phyloP scores from a whole-genome alignment of 2,113 vertebrate genomes.

The Cynoglossus semilaevis region DNA sequence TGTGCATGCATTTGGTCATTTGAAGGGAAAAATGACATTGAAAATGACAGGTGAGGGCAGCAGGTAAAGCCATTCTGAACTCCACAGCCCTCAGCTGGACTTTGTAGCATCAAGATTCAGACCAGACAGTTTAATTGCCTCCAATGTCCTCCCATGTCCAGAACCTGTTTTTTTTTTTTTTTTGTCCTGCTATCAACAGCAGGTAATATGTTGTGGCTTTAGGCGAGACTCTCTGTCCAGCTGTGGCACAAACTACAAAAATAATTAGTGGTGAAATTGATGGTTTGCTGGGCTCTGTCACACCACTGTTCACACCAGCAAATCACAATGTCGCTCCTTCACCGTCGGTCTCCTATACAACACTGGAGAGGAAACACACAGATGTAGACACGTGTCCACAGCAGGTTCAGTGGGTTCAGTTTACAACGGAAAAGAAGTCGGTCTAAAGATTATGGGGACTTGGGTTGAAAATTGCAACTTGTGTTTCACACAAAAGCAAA shows the following conservation, averaged over 20 bases:
- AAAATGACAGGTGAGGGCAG: no score
- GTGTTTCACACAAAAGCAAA: no score
- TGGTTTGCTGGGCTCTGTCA: slow-evolving; percentile 56
- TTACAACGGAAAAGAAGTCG: no score
- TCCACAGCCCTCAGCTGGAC: no score
- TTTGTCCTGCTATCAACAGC: slow-evolving; percentile 9
- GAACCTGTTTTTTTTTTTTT: neutral
- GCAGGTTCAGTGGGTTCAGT: no score
- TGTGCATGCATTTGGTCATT: no score
- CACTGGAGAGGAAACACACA: slow-evolving; percentile 11
- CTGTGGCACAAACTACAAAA: slow-evolving; percentile 13
- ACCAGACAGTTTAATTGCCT: no score
- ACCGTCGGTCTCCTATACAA: slow-evolving; percentile 26
- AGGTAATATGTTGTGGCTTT: slow-evolving; percentile 21
- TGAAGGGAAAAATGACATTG: no score
- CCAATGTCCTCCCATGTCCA: slow-evolving; percentile 12
- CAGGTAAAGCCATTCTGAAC: no score
- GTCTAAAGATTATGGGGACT: no score
- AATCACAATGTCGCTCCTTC: slow-evolving; percentile 35
- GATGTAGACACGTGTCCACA: neutral
- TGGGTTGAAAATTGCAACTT: no score
- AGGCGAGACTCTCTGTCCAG: slow-evolving; percentile 16
- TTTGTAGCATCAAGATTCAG: no score
- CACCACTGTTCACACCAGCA: slow-evolving; percentile 50
- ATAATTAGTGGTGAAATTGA: slow-evolving; percentile 54